Base-by-base conservation (phyloP, 2,113 vertebrate species). In the Platysteira castanea region DNA sequence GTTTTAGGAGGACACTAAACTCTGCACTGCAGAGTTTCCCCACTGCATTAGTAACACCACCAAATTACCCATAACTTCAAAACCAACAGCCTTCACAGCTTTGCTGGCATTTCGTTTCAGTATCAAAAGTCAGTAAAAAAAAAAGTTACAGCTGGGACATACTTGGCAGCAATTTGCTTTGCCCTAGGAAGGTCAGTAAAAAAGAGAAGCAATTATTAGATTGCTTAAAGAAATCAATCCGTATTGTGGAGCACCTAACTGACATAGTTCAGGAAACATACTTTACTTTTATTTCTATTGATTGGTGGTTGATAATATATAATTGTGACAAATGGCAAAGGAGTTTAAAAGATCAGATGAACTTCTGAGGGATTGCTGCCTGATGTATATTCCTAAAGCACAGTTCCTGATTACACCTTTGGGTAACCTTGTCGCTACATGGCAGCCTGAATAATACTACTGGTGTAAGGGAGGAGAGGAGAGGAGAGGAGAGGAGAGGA, bases 181-280 rank as follows among this genome's bases (percentile, higher is more conserved):
- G 39, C 33, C 35, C 68, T 73, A 37, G 37, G n/a, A 94, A 89
- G 67, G 41, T 84, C 76, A 65, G 41, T 69, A 61, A 69, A 86
- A 80, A 88, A 83, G 13, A 89, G 67, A 80, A 46, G 21, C 49
- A 84, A 90, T 90, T 87, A 87, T 68, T 70, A 91, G 52, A 84
- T 76, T 90, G 41, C 20, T 67, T 95, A 85, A 91, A 93, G 41
- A 89, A 91, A 91, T 87, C 71, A 90, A 53, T 95, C 64, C 22
- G 26, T 77, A 60, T 28, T 64, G 22, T 83, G 42, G 27, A 44
- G 24, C 37, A 77, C 86, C 46, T 56, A 61, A 86, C 68, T 13
- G 7, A 68, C 49, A 76, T 57, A 83, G 61, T 76, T 80, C 84
- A 93, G 50, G 69, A 77, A 90, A 59, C 6, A 30, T 65, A 75